Evolutionary conservation across 2,888 invertebrate genomes (phyloP), one percentile per base, ranked within the genome.

Genomic region (Tetramorium bicarinatum): DNA sequence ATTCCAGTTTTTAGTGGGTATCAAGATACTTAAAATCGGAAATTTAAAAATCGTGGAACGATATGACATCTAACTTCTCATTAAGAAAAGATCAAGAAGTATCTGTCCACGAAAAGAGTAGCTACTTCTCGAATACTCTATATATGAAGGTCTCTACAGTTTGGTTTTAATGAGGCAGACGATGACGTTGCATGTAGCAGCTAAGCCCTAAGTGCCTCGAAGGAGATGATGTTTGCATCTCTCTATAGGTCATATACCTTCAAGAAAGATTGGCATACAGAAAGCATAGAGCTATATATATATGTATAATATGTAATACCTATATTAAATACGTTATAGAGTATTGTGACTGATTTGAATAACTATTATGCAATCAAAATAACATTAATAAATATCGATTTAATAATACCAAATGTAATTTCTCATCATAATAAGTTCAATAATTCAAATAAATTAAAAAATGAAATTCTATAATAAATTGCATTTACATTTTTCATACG

Each of bases 101-200:
- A 69, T 47, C 38, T 6, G 25, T 13, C 3, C 6, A 18, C 29
- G 18, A 74, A 47, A 56, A 18, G 18, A 49, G 18, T 59, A 29
- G 3, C 11, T 38, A 38, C 6, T 72, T 80, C 21, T 59, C n/a
- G 47, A 64, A 29, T 72, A 74, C 75, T 59, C 47, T 25, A n/a
- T 59, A 80, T 49, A 59, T 74, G 54, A 80, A 47, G 47, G 47
- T 41, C 75, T 80, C 38, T 41, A 47, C n/a, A 79, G 74, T 44
- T 77, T 80, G 34, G 79, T 71, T 71, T 79, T 79, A 80, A 89
- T 90, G 89, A 89, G 90, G 75, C 82, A 75, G 81, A 72, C 83
- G 85, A 85, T 85, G 75, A 85, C 61, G 69, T 83, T 82, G 82
- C 74, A 83, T 90, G 82, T 85, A 85, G 66, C 83, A 88, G 81